Percentiles rank a stretch among this genome's conserved stretches.
Conservation (phyloP, 2,113 vertebrate species). For the Dunckerocampus dactyliophorus region DNA sequence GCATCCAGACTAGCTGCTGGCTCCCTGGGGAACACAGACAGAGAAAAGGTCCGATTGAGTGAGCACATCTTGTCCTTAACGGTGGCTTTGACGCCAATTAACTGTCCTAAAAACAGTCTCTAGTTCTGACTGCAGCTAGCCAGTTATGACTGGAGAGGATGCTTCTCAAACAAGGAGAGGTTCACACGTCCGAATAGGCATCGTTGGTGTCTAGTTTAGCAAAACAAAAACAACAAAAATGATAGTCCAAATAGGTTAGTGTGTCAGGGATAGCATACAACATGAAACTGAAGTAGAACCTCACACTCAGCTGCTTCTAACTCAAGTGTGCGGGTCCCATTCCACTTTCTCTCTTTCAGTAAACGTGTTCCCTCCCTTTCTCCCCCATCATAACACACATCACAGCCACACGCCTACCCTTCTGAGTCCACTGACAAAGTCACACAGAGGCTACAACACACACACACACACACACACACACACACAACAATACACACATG, state of each 20-base stretch:
- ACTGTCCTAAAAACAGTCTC: neutral
- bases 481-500: constrained; percentile 17
- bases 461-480: neutral
- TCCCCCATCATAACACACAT: constrained; percentile 60
- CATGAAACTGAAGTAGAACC: neutral
- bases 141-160: constrained; percentile 17
- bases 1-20: constrained; percentile 47
- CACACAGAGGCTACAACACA: constrained; percentile 49
- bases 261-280: neutral
- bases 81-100: neutral
- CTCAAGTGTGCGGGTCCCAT: constrained; percentile 1
- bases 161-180: neutral
- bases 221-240: neutral
- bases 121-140: neutral
- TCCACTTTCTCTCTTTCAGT: constrained; percentile 21
- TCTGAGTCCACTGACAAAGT: constrained; percentile 61
- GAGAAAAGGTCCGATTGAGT: constrained; percentile 65
- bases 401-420: constrained; percentile 52
- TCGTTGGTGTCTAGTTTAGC: neutral
- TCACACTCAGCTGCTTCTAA: constrained; percentile 16
- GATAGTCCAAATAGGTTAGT: neutral
- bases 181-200: neutral
- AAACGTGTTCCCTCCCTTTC: constrained; percentile 26
- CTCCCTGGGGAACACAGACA: constrained; percentile 69
- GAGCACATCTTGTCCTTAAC: constrained; percentile 53